Base-by-base conservation (phyloP, 2,888 invertebrate genomes). In the Nasonia oneida region DNA sequence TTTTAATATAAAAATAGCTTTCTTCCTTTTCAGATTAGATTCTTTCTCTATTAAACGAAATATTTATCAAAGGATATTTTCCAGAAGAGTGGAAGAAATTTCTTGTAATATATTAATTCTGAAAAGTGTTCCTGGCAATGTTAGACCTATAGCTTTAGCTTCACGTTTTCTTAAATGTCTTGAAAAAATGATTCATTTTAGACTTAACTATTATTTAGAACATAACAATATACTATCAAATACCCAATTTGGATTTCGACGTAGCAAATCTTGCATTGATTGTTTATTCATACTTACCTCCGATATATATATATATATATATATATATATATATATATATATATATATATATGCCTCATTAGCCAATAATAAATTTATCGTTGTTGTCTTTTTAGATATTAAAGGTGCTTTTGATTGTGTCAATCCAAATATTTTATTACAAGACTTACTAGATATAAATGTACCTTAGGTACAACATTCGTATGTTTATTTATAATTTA, bases 181-280 rank as follows among this genome's bases (percentile, higher is more conserved):
- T 80, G 50, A 84, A 37, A 67, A 67, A 67, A 67, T 67, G 67
- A 67, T 67, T 23, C 23, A 67, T 29, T 67, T 67, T 67, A 67
- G 67, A 67, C 6, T 33, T 12, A 67, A 8, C 23, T 67, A 33
- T 33, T 67, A 29, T 67, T 29, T 67, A 12, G 23, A 67, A 67
- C 23, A 67, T 29, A 67, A 33, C 8, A 67, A 67, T 67, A 23
- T 23, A 8, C 18, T 61, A 18, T 61, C 61, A 10, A 67, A 29
- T 67, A 29, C 33, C 4, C 67, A 67, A 67, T 67, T 67, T 67
- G 67, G 23, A 23, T 23, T 23, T 23, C 23, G 23, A 23, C 18
- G 33, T 8, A 67, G 29, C 23, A n/a, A 23, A 33, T 67, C 67
- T 3, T 67, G 29, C 12, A 23, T 67, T 29, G 67, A 67, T 33